Conservation (phyloP, 2,113 vertebrate genomes). For the Geothlypis trichas region DNA sequence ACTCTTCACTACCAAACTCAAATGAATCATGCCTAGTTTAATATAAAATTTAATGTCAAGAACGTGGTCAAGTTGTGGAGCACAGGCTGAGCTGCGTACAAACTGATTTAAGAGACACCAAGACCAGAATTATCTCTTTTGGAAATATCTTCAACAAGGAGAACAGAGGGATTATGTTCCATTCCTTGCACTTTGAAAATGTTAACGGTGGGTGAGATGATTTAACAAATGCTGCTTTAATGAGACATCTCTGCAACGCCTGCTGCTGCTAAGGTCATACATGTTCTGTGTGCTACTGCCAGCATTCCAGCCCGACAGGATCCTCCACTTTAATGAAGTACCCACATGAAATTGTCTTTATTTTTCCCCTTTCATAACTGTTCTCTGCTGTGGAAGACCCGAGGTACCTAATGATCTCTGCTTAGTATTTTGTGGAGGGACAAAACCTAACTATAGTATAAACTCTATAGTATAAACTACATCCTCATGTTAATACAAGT, state of each 20-base stretch:
- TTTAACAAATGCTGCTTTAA: slow-evolving; percentile 59
- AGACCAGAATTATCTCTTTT: neutral
- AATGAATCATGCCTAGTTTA: neutral
- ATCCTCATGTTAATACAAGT: neutral
- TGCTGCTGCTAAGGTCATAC: slow-evolving; percentile 49
- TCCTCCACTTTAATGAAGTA: slow-evolving; percentile 5
- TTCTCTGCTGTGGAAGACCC: neutral
- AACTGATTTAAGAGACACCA: neutral
- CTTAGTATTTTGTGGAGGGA: neutral
- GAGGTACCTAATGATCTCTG: neutral
- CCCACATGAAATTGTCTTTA: neutral
- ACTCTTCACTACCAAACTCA: neutral
- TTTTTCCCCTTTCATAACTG: neutral
- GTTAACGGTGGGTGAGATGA: neutral
- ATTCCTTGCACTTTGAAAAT: neutral
- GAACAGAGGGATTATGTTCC: neutral
- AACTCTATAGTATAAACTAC: neutral
- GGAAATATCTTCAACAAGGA: neutral
- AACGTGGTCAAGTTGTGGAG: neutral
- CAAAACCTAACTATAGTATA: neutral
- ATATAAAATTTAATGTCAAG: neutral
- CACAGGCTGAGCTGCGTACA: neutral
- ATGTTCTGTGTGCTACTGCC: slow-evolving; percentile 7
- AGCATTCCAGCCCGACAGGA: neutral
- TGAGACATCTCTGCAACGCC: slow-evolving; percentile 48